Evolutionary conservation across 1,140 invertebrate genomes (phyloP), one percentile per base, ranked within the genome.

Genomic region (Choristoneura fumiferana): DNA sequence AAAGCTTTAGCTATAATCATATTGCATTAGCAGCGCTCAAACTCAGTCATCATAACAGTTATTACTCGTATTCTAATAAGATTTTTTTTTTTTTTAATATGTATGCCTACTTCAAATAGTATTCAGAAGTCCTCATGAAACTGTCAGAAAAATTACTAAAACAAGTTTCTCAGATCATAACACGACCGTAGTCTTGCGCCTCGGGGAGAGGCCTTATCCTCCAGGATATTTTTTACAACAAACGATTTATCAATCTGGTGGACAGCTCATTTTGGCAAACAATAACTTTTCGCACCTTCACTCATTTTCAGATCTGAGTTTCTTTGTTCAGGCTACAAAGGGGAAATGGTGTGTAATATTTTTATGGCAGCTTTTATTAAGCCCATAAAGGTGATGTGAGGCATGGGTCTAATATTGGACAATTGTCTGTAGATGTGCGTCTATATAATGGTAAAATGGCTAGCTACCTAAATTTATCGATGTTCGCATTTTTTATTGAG

Each of bases 211-310:
- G 17, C n/a, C 2, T 49, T 15, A 49, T 36, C 57, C 29, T 60
- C 10, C 13, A 12, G 59, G 54, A 35, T 57, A 56, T 69, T 69
- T 67, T 74, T 67, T 56, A 38, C 57, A 49, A 53, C 43, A 57
- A 67, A 52, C 62, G 65, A 76, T 76, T 72, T 69, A 76, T 78
- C 76, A 78, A 78, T 73, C 74, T 65, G 59, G 37, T 35, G 34
- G 73, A 78, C 76, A 78, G 67, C 64, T 73, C 73, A 78, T 78
- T 76, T 71, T 67, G 63, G 56, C 71, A 72, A 76, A 76, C 71
- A 76, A 73, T 75, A 73, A 72, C 62, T 73, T 75, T 65, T 67
- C 59, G 43, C 64, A 65, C 67, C 65, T 69, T 60, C 58, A 18
- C 59, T 63, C 58, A 56, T 60, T 68, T 69, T 36, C 61, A 62